Evolutionary conservation across 2,888 invertebrate species (phyloP).

Genomic region (Monopis laevigella): DNA sequence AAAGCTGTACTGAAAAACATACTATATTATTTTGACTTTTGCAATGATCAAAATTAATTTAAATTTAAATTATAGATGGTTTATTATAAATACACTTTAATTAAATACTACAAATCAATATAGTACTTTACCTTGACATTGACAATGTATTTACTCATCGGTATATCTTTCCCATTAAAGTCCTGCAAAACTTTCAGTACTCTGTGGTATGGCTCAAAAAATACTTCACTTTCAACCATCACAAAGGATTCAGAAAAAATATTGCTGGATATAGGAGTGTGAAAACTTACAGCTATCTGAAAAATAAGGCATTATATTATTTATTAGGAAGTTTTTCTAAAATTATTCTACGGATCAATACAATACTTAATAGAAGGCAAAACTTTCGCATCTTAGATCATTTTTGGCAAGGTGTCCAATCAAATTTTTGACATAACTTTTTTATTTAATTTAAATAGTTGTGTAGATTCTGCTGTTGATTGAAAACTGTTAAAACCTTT

Average conservation of each 20-base stretch:
- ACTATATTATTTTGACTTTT: too few species aligned
- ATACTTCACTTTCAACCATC: conserved; percentile 82
- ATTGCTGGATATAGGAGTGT: conserved; percentile 39
- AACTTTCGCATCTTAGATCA: not conserved
- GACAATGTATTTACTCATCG: conserved; percentile 76
- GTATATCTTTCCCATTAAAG: conserved; percentile 64
- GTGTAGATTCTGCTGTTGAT: too few species aligned
- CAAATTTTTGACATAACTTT: not conserved
- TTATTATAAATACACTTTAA: too few species aligned
- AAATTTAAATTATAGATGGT: too few species aligned
- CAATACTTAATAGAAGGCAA: not conserved
- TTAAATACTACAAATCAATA: too few species aligned
- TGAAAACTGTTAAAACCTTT: too few species aligned
- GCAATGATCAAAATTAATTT: too few species aligned
- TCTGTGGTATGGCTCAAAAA: conserved; percentile 84
- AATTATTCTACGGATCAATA: not conserved
- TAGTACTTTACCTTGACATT: conserved; percentile 62
- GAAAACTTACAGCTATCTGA: conserved; percentile 53
- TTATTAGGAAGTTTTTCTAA: too few species aligned
- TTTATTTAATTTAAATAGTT: not conserved
- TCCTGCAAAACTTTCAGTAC: conserved; percentile 75
- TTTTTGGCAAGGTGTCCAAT: not conserved
- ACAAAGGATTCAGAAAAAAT: conserved; percentile 48
- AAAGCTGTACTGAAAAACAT: too few species aligned
- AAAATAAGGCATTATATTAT: too few species aligned